These are phyloP conservation scores for Stegana nigrithorax DNA, from an alignment of 2,888 invertebrate genomes.

Conservation along the genomic window DNA sequence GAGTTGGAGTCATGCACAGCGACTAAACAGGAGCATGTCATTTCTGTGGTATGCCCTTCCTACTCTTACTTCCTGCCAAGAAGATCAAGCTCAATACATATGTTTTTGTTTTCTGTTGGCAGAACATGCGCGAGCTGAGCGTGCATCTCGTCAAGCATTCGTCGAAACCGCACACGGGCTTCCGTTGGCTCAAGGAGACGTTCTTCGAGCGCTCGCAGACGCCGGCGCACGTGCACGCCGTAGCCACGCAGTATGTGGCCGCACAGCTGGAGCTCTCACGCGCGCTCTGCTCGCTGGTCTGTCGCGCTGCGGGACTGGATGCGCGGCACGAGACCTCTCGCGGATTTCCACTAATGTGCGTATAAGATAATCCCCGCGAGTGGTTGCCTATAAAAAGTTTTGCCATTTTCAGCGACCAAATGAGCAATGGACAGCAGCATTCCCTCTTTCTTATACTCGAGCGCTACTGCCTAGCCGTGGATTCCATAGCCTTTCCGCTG, in stretches of 20 bases:
- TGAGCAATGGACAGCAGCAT: conserved; percentile 77
- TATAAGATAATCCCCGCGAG: conserved; percentile 32
- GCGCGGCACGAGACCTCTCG: conserved; percentile 78
- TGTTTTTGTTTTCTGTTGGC: conserved; percentile 19
- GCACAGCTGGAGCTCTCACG: conserved; percentile 85
- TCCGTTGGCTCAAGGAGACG: conserved; percentile 68
- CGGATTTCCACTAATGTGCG: conserved; percentile 84
- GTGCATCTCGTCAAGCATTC: conserved; percentile 82
- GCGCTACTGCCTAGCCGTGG: conserved; percentile 83
- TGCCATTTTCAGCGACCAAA: conserved; percentile 74
- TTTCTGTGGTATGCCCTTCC: conserved; percentile 82
- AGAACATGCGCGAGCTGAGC: conserved; percentile 88
- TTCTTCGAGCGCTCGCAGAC: conserved; percentile 71
- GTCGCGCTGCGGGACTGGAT: conserved; percentile 77
- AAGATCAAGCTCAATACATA: no score
- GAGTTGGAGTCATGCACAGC: conserved; percentile 89
- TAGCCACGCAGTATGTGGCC: conserved; percentile 83
- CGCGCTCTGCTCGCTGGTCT: conserved; percentile 80
- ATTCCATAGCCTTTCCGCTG: conserved; percentile 83
- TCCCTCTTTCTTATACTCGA: conserved; percentile 83
- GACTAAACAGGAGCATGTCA: conserved; percentile 88
- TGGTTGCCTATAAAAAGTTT: background rate
- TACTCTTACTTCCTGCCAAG: no score
- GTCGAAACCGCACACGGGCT: conserved; percentile 68
- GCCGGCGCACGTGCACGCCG: conserved; percentile 81